These are phyloP conservation scores for Cepaea hortensis DNA, from an alignment of 2,888 invertebrate species.

Conservation along the genomic window DNA sequence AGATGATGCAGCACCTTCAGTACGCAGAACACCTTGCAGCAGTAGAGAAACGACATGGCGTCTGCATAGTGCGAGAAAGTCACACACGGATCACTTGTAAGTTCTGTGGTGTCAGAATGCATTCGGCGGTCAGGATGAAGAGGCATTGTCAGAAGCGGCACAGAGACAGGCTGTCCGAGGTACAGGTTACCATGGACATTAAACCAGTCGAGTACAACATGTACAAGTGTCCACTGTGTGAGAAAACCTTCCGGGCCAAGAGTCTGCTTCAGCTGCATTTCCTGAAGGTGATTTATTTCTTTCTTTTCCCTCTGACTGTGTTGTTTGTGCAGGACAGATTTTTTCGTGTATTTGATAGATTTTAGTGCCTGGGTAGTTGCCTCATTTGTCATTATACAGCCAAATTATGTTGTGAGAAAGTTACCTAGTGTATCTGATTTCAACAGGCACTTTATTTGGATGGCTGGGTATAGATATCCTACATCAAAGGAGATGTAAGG, in stretches of 20 bases:
- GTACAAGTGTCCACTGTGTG: constrained; percentile 58
- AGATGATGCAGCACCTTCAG: constrained; percentile 66
- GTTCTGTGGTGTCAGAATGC: constrained; percentile 65
- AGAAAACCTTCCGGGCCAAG: constrained; percentile 44
- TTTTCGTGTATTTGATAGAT: too few species aligned
- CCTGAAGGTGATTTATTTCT: constrained; percentile 29
- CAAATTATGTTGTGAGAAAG: too few species aligned
- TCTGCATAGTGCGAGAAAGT: constrained; percentile 70
- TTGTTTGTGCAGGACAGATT: too few species aligned
- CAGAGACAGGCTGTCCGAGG: constrained; percentile 53
- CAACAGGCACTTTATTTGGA: too few species aligned
- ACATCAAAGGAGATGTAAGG: too few species aligned
- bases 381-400: too few species aligned
- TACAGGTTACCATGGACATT: constrained; percentile 51
- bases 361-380: too few species aligned
- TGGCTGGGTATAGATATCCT: too few species aligned
- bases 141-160: constrained; percentile 65
- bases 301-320: too few species aligned
- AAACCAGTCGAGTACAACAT: constrained; percentile 52
- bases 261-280: constrained; percentile 48
- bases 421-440: too few species aligned
- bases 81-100: constrained; percentile 67
- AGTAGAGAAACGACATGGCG: constrained; percentile 49
- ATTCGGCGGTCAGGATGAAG: constrained; percentile 64
- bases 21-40: constrained; percentile 58